Conservation (phyloP, 2,888 invertebrate genomes). For the Chloroclysta siterata region DNA sequence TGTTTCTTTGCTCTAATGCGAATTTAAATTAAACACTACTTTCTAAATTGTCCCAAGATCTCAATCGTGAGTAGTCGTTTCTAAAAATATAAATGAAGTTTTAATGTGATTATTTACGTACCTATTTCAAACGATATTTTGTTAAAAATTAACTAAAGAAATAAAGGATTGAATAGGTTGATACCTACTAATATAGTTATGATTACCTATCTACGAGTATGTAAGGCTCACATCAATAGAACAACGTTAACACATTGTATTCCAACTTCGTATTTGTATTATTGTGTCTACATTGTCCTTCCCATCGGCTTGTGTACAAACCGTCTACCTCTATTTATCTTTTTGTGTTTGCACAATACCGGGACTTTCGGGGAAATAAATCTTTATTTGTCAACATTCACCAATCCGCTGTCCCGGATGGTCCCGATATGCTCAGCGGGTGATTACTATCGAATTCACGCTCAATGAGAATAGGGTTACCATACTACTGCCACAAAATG, state of each 20-base stretch:
- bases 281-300: slow-evolving; percentile 60
- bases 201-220: slow-evolving; percentile 22
- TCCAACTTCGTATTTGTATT: slow-evolving; percentile 43
- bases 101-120: too few species aligned
- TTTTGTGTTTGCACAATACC: slow-evolving; percentile 70
- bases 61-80: too few species aligned
- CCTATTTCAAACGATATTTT: too few species aligned
- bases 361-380: slow-evolving; percentile 68
- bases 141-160: too few species aligned
- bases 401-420: slow-evolving; percentile 53
- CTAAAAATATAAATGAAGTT: too few species aligned
- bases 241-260: slow-evolving; percentile 55
- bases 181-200: background rate
- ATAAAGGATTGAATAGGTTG: too few species aligned
- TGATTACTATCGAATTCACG: slow-evolving; percentile 57
- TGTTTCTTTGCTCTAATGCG: background rate
- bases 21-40: background rate
- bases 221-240: slow-evolving; percentile 54
- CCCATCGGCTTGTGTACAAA: slow-evolving; percentile 59
- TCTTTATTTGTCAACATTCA: slow-evolving; percentile 73
- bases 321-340: slow-evolving; percentile 62
- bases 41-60: too few species aligned
- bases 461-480: slow-evolving; percentile 48
- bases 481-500: background rate
- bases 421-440: slow-evolving; percentile 51